Base-by-base conservation (phyloP, 2,797 vertebrate genomes). In the Chlorospingus semifuscus region DNA sequence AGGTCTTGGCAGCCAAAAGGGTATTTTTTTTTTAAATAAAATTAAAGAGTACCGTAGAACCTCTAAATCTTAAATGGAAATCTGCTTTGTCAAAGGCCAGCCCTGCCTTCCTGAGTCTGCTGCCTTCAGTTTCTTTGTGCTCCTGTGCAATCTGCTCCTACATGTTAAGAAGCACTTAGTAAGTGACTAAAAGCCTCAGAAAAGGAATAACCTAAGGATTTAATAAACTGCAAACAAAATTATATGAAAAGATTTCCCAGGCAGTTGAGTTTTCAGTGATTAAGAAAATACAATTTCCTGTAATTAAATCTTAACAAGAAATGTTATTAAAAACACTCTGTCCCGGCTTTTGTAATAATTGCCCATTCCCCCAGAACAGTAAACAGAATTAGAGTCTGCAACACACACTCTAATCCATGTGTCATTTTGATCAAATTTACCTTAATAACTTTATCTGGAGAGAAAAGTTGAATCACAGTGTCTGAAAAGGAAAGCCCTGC, bases 301-400 rank as follows among this genome's bases (percentile, higher is more conserved):
- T 98, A 98, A 98, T 98, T 98, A 98, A 98, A 98, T 98, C 98
- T 98, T 98, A 98, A 98, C 97, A 98, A 98, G 98, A 98, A 98
- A 98, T 98, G 97, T 98, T 98, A 98, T 98, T 98, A 98, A 98
- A 98, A 98, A 98, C 97, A 97, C 97, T 98, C 97, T 97, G 97
- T 98, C 97, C 98, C 49, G 6, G 97, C 97, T 98, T 98, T 97
- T 97, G 97, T 97, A 97, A 98, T 98, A 98, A 98, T 98, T 98
- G 97, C 97, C 94, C 96, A 96, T 97, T 98, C 97, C 97, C 97
- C 83, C 92, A 98, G 97, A 98, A 98, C 97, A 96, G 98, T 98
- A 98, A 98, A 98, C 98, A 98, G 97, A 97, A 98, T 98, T 98
- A 98, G 94, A 97, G 97, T 97, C 96, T 97, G 96, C 95, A 97